phyloP scores from a whole-genome alignment of 2,797 vertebrate species.

The Chaetodon trifasciatus region DNA sequence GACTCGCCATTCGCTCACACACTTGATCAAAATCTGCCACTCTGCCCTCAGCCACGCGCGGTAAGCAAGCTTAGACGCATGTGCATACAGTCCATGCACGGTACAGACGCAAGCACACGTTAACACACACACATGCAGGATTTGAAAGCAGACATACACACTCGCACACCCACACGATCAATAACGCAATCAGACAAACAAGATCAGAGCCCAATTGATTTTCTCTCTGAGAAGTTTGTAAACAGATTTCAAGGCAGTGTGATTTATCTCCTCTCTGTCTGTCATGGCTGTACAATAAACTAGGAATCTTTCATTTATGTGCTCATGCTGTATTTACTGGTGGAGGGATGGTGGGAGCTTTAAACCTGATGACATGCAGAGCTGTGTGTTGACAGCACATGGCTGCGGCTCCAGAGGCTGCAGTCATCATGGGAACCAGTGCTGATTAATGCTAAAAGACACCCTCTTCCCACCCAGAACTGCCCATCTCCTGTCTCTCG shows the following conservation, averaged over 20 bases:
- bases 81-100: slow-evolving; percentile 56
- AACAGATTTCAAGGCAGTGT: slow-evolving; percentile 65
- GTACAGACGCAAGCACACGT: slow-evolving; percentile 55
- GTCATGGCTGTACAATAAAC: slow-evolving; percentile 44
- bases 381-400: slow-evolving; percentile 46
- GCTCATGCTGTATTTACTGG: slow-evolving; percentile 26
- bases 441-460: slow-evolving; percentile 53
- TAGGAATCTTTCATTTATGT: slow-evolving; percentile 35
- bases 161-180: slow-evolving; percentile 8
- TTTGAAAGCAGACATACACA: slow-evolving; percentile 36
- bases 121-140: slow-evolving; percentile 53
- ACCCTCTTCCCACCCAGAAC: slow-evolving; percentile 46
- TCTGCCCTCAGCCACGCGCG: slow-evolving; percentile 24
- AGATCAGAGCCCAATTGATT: slow-evolving; percentile 46
- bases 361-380: slow-evolving; percentile 53
- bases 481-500: slow-evolving; percentile 21
- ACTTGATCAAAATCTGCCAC: slow-evolving; percentile 5
- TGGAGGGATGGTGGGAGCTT: slow-evolving; percentile 28
- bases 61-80: slow-evolving; percentile 46
- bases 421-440: slow-evolving; percentile 58
- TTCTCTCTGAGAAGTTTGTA: slow-evolving; percentile 62
- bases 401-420: slow-evolving; percentile 44
- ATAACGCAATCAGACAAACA: slow-evolving; percentile 42
- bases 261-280: slow-evolving; percentile 48
- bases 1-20: slow-evolving; percentile 31